Percentiles rank a stretch among this genome's conserved stretches.
phyloP scores from a whole-genome alignment of 2,888 invertebrate genomes.

The Alloscopus bannaensis region DNA sequence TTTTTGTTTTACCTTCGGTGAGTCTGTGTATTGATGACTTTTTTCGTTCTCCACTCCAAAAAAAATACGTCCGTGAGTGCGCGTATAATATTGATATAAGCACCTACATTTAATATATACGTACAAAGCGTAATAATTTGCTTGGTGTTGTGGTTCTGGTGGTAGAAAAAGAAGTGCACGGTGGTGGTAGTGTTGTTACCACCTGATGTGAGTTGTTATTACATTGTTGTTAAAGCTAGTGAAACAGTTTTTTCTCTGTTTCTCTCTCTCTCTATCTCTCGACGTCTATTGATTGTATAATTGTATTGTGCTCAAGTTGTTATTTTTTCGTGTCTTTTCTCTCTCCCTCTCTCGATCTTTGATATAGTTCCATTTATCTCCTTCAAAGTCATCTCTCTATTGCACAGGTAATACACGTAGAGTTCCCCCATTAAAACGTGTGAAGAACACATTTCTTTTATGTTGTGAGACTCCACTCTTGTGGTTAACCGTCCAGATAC shows the following conservation, averaged over 20 bases:
- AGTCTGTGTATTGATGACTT: slow-evolving; percentile 27
- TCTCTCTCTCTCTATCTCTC: too few relatives aligned
- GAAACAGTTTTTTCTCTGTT: slow-evolving; percentile 50
- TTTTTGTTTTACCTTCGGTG: slow-evolving; percentile 42
- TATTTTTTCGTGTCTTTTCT: slow-evolving; percentile 14
- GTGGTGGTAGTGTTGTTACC: slow-evolving; percentile 52
- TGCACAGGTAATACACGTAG: slow-evolving; percentile 22
- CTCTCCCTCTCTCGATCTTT: background rate
- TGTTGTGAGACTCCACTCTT: background rate
- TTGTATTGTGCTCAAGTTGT: slow-evolving; percentile 26
- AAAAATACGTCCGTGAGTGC: too few relatives aligned
- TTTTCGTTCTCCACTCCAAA: too few relatives aligned
- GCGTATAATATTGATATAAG: too few relatives aligned
- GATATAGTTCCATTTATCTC: slow-evolving; percentile 49
- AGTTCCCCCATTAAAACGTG: slow-evolving; percentile 3
- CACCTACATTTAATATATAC: too few relatives aligned
- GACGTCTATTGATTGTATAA: slow-evolving; percentile 34
- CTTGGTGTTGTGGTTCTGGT: slow-evolving; percentile 4
- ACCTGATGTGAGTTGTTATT: slow-evolving; percentile 64
- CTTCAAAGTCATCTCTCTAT: slow-evolving; percentile 37
- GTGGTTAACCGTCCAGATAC: background rate
- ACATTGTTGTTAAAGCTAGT: slow-evolving; percentile 52
- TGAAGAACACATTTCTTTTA: background rate
- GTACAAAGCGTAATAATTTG: too few relatives aligned
- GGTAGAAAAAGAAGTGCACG: slow-evolving; percentile 32